Base-by-base conservation (phyloP, 1,140 invertebrate genomes). In the Leptoteleia sp. region DNA sequence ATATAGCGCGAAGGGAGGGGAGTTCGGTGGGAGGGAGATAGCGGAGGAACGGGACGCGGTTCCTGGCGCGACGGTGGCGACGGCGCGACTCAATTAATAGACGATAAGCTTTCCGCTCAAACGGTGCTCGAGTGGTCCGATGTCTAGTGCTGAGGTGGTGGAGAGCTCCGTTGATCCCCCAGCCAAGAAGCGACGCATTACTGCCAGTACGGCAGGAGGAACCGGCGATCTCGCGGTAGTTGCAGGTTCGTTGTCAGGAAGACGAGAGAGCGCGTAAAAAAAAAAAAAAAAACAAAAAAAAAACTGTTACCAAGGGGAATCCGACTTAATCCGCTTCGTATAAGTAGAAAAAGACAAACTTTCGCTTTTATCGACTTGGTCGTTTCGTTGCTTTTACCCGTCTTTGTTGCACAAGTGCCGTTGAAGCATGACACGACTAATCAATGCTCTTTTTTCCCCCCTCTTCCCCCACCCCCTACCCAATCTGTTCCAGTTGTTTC, bases 81-180 rank as follows among this genome's bases (percentile, higher is more conserved):
- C 37, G 50, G 16, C 47, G 33, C 27, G 25, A 57, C 50, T 19
- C 15, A n/a, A 31, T 17, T 40, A 79, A 84, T 81, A 81, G 82
- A 84, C 80, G 81, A 80, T 77, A 77, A 67, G 62, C 31, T 67
- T 82, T 82, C 54, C 45, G 45, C 54, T 82, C 85, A 85, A 85
- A 85, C 83, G 82, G 87, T 81, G 78, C 77, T 84, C 83, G 82
- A 87, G 80, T 85, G 87, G 93, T 93, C 93, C 94, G 93, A 95
- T 94, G 94, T 95, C 93, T 94, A 94, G 94, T 94, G 93, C 92
- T 94, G 93, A 93, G 92, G 92, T 94, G 91, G 91, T 92, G 91
- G 93, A 94, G 91, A 94, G 92, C 92, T 94, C 93, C 92, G 92
- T 94, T 92, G 94, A 94, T 92, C 93, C 94, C 91, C 94, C 94